phyloP scores from a whole-genome alignment of 2,888 invertebrate species.

The Epistrophe eligans region DNA sequence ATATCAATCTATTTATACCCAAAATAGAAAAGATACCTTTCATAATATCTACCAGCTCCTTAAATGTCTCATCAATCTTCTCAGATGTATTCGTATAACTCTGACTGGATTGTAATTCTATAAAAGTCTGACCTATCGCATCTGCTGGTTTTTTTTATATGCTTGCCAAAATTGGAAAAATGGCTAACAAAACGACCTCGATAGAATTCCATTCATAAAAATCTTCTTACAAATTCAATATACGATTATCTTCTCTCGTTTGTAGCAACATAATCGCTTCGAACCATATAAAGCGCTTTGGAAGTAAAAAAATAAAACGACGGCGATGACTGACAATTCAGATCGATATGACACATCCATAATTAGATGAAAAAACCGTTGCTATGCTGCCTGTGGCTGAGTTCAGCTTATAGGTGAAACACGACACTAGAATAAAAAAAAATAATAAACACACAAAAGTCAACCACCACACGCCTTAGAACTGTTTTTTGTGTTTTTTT shows the following conservation, averaged over 20 bases:
- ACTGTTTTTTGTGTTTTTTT: not conserved
- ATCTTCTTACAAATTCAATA: slow-evolving; percentile 17
- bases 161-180: slow-evolving; percentile 48
- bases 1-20: not conserved
- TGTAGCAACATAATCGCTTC: slow-evolving; percentile 58
- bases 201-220: slow-evolving; percentile 70
- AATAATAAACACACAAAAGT: not conserved
- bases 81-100: not conserved
- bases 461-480: slow-evolving; percentile 41
- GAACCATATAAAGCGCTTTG: slow-evolving; percentile 36
- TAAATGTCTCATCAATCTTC: slow-evolving; percentile 45
- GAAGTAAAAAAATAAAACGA: not conserved
- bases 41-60: slow-evolving; percentile 22
- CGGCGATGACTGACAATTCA: slow-evolving; percentile 26
- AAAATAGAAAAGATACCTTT: slow-evolving; percentile 1
- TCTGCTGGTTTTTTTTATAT: slow-evolving; percentile 22
- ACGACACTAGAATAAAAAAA: slow-evolving; percentile 27
- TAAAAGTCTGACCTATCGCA: slow-evolving; percentile 50
- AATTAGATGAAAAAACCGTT: slow-evolving; percentile 51
- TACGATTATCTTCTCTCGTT: slow-evolving; percentile 26
- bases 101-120: not conserved
- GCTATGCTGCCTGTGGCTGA: slow-evolving; percentile 16
- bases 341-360: slow-evolving; percentile 61
- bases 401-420: slow-evolving; percentile 45
- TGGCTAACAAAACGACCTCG: slow-evolving; percentile 46